Evolutionary conservation across 2,113 vertebrate genomes (phyloP), one percentile per base, ranked within the genome.

Genomic region (Lethenteron camtschaticum): DNA sequence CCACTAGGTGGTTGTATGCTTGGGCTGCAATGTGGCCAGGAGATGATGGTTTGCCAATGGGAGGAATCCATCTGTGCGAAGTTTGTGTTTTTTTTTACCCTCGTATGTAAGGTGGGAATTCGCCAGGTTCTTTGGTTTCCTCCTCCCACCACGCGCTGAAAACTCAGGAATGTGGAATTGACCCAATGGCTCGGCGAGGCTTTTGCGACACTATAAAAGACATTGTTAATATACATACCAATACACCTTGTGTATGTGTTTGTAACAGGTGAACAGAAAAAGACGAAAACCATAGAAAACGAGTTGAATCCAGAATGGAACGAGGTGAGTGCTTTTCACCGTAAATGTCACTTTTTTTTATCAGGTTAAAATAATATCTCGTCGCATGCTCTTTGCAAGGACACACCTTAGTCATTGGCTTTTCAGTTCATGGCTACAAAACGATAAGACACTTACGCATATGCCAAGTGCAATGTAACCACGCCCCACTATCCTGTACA

Each of bases 281-380:
- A 82, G 78, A 97, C 91, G 1, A 96, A 94, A 74, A 81, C 95
- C 58, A 84, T 96, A 76, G 95, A 95, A 82, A 96, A 97, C 78
- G 95, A 85, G 0, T 70, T 82, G 13, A 97, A 95, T 77, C 94
- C 94, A 0, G 83, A 96, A 3, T 97, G 94, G 94, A 97, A 97
- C 16, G 94, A 97, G 88, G 94, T 95, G 75, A n/a, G 73, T 3
- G 14, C 6, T 6, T 56, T 63, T n/a, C 58, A 10, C n/a, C 56
- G 57, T 8, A n/a, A 63, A 18, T 16, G 13, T 14, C n/a, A 9
- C 63, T 9, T n/a, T 68, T 68, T 63, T 18, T 16, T 68, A 68
- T 68, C 24, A 68, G 24, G 24, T 16, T 24, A 11, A 24, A 68
- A 68, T 9, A 68, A 24, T n/a, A 9, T 16, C n/a, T 24, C 9